A percentile compares a stretch with the other conserved stretches of the same genome.
phyloP scores from a whole-genome alignment of 1,140 invertebrate species.

The Bombus huntii region DNA sequence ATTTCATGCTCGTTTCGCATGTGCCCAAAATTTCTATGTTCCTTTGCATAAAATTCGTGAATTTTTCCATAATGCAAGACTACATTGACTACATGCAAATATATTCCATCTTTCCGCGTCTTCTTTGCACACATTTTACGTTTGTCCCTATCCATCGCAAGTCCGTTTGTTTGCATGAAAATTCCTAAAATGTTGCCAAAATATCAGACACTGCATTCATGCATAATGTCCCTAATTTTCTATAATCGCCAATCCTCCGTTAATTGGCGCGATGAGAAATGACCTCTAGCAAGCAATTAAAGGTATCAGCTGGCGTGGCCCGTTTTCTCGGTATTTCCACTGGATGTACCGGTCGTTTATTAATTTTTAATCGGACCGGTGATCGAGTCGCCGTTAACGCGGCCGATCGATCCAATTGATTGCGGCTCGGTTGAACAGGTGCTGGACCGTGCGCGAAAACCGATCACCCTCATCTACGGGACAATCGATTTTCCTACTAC shows the following conservation, averaged over 20 bases:
- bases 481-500: slow-evolving; percentile 64
- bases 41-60: not conserved
- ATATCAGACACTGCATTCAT: not conserved
- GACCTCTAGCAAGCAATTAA: not conserved
- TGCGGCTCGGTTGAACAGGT: slow-evolving; percentile 24
- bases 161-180: not conserved
- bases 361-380: slow-evolving; percentile 10
- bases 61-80: no score
- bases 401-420: slow-evolving; percentile 17
- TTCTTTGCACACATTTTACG: no score
- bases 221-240: not conserved
- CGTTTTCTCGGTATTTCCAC: slow-evolving; percentile 5
- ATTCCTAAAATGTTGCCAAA: not conserved
- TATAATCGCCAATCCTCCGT: not conserved
- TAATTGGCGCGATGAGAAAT: not conserved
- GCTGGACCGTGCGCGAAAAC: slow-evolving; percentile 41
- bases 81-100: no score
- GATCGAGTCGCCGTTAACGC: slow-evolving; percentile 3
- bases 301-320: not conserved
- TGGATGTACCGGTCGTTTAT: not conserved
- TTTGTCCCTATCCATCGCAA: no score
- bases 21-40: no score
- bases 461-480: slow-evolving; percentile 42
- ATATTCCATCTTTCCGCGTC: no score
- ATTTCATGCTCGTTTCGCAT: not conserved